Base-by-base conservation (phyloP, 2,888 invertebrate genomes). In the Protodeltote pygarga region DNA sequence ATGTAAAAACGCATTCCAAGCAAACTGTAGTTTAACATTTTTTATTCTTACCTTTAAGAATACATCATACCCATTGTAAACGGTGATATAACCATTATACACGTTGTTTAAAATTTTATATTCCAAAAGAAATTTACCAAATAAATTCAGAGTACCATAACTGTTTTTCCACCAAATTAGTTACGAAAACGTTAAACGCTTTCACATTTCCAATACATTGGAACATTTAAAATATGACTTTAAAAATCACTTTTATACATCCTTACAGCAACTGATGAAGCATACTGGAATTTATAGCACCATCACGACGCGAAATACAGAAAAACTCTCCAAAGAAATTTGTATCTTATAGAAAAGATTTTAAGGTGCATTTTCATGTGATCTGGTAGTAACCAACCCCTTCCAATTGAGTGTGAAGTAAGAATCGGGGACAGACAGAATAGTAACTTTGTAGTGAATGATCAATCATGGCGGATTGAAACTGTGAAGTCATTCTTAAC, bases 391-490 rank as follows among this genome's bases (percentile, higher is more conserved):
- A 27, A 13, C 17, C 28, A 59, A 69, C 79, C 79, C 79, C 77
- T 75, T 67, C 69, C 70, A 73, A 63, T 68, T 67, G 69, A 68
- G 76, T 77, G 77, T 75, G 68, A 75, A 78, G 71, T 65, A 73
- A 78, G 72, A 75, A 79, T 78, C 67, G 63, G 49, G 63, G 63
- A 52, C 65, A 61, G 61, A 58, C 48, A 49, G 44, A 38, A 61
- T 54, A 46, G 47, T 51, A 55, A 64, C 45, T 58, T 62, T 54
- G 47, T 59, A 63, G 60, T 59, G 68, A 63, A 64, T 63, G 60
- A 71, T 73, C 63, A 64, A 69, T 72, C 66, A 57, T 46, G 35
- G 33, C 24, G 55, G 40, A 66, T 46, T 46, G 42, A 64, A 64
- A 53, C 32, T 15, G 44, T 47, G 24, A 44, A 55, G 62, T 65